phyloP scores from a whole-genome alignment of 53 echinoderm and acorn worm species.

The Echinometra lucunter region DNA sequence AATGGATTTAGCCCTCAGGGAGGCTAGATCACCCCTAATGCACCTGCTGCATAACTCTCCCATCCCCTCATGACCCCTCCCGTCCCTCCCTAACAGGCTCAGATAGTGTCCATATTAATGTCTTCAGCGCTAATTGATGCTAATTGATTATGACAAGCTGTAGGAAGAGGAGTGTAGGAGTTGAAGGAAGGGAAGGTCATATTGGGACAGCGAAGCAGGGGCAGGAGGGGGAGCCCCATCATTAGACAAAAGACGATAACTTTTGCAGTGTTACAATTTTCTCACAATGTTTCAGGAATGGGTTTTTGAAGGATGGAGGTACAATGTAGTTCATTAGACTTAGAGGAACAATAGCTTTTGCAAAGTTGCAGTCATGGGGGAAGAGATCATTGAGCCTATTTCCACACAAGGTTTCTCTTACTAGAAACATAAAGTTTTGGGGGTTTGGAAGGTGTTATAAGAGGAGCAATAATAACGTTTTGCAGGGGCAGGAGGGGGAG shows the following conservation, averaged over 20 bases:
- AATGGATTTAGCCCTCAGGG: not conserved
- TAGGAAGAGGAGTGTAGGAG: conserved; percentile 14
- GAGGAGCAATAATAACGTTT: too few species aligned
- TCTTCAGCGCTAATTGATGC: not conserved
- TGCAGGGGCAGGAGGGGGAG: not conserved
- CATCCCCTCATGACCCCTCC: not conserved
- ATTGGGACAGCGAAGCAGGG: not conserved
- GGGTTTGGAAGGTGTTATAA: too few species aligned
- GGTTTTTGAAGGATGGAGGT: too few species aligned
- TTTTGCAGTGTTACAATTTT: too few species aligned
- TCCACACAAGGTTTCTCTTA: not conserved
- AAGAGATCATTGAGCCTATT: not conserved
- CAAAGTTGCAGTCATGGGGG: too few species aligned
- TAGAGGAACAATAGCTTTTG: too few species aligned
- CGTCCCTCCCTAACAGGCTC: not conserved
- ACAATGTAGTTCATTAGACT: too few species aligned
- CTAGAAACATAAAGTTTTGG: not conserved
- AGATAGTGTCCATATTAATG: conserved; percentile 1
- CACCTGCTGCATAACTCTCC: not conserved
- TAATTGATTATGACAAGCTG: conserved; percentile 2
- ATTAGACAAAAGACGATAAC: not conserved
- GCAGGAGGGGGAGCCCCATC: not conserved
- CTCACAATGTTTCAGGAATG: not conserved
- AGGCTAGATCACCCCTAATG: not conserved
- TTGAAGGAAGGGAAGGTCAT: conserved; percentile 4